phyloP scores from a whole-genome alignment of 2,797 vertebrate genomes.

The Erethizon dorsatum region DNA sequence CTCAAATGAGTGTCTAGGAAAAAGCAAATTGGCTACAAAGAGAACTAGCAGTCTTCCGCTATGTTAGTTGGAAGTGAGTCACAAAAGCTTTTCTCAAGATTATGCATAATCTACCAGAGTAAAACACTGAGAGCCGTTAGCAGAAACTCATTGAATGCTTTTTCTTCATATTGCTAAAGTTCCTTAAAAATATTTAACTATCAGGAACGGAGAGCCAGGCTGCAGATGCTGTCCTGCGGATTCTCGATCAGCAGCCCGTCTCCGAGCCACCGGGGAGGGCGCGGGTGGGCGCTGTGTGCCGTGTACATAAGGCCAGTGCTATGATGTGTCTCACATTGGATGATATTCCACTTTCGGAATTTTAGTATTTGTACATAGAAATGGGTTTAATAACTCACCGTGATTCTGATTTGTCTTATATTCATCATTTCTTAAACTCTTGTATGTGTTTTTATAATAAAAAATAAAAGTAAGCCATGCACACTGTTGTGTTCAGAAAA shows the following conservation, averaged over 20 bases:
- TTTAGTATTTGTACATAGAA: conserved; percentile 89
- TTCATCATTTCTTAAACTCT: conserved; percentile 86
- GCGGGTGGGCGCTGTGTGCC: not conserved
- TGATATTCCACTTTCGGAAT: conserved; percentile 90
- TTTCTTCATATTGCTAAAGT: conserved; percentile 63
- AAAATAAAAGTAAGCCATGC: conserved; percentile 82
- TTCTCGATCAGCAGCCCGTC: conserved; percentile 64
- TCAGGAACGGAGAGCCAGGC: not conserved
- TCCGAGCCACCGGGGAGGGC: not conserved
- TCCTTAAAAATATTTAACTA: not conserved
- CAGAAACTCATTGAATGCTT: conserved; percentile 61
- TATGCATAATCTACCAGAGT: not conserved
- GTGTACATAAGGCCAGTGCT: conserved; percentile 83
- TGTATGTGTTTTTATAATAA: conserved; percentile 88
- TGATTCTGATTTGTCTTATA: conserved; percentile 82
- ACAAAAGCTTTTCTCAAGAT: not conserved
- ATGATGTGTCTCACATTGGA: conserved; percentile 90
- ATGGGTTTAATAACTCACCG: conserved; percentile 82
- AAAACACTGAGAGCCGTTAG: not conserved
- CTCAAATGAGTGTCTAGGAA: conserved; percentile 10
- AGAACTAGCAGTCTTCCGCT: conserved; percentile 3
- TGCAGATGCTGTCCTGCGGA: not conserved
- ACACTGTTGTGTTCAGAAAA: not conserved
- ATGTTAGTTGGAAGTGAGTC: conserved; percentile 11
- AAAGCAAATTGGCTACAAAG: not conserved